Conservation (phyloP, 1,140 invertebrate genomes). For the Psix sp. region DNA sequence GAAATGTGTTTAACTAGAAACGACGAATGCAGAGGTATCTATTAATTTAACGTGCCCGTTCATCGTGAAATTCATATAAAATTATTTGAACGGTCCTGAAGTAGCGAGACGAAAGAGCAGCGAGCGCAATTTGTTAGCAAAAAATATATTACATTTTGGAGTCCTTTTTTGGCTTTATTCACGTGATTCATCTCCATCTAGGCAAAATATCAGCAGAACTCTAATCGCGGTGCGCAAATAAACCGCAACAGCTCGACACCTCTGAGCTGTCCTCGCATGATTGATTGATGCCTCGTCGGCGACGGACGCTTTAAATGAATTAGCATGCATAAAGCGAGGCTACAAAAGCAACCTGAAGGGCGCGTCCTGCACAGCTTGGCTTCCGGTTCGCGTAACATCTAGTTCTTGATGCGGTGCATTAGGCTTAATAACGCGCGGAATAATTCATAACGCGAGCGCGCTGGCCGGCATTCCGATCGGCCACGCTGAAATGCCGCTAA, state of each 20-base stretch:
- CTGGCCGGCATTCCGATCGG: conserved; percentile 60
- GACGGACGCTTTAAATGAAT: conserved; percentile 23
- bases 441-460: conserved; percentile 35
- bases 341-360: background rate
- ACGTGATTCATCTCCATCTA: conserved; percentile 4
- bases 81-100: no score
- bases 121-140: no score
- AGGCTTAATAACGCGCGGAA: conserved; percentile 36
- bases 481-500: conserved; percentile 70
- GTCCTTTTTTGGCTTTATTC: no score
- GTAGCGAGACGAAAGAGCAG: no score
- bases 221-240: conserved; percentile 13
- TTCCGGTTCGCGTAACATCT: conserved; percentile 22
- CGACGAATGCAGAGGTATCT: no score
- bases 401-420: conserved; percentile 31
- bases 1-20: no score
- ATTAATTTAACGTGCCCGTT: no score
- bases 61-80: no score
- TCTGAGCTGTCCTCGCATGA: conserved; percentile 26
- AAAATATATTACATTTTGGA: no score
- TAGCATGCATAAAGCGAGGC: conserved; percentile 11
- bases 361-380: conserved; percentile 1
- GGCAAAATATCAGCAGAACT: conserved; percentile 10
- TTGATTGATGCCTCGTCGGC: conserved; percentile 24
- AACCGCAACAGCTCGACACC: conserved; percentile 5